phyloP scores from a whole-genome alignment of 2,797 vertebrate genomes.

The Catharus ustulatus region DNA sequence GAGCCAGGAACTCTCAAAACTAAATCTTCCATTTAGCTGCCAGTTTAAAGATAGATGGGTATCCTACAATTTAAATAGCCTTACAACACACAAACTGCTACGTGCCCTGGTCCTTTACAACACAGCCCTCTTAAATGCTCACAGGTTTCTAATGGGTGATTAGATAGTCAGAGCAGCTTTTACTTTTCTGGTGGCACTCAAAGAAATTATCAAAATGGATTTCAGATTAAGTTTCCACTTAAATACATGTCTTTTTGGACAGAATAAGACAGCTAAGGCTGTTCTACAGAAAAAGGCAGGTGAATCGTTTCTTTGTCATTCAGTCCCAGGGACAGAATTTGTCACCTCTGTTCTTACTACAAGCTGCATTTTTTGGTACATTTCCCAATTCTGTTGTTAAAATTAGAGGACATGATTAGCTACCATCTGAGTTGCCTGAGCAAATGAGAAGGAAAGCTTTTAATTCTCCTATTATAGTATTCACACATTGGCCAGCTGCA shows the following conservation, averaged over 20 bases:
- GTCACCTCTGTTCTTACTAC: not conserved
- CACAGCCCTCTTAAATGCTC: not conserved
- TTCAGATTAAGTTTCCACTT: constrained; percentile 20
- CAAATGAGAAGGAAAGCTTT: constrained; percentile 48
- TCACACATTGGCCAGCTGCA: constrained; percentile 29
- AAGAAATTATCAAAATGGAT: constrained; percentile 43
- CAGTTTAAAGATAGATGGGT: constrained; percentile 36
- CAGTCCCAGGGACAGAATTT: not conserved
- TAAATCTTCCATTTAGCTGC: constrained; percentile 12
- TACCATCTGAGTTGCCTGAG: constrained; percentile 1
- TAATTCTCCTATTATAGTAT: constrained; percentile 30
- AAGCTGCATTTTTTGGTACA: not conserved
- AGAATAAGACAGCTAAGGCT: not conserved
- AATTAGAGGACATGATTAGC: constrained; percentile 56
- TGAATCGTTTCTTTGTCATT: not conserved
- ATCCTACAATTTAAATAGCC: not conserved
- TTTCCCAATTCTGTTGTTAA: constrained; percentile 44
- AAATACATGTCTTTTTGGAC: constrained; percentile 8
- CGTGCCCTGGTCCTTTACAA: not conserved
- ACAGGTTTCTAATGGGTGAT: constrained; percentile 47
- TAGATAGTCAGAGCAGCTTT: constrained; percentile 36
- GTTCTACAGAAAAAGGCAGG: constrained; percentile 10
- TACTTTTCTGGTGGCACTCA: constrained; percentile 54
- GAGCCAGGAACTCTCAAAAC: not conserved
- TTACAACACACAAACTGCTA: not conserved